These are phyloP conservation scores for Drosophila trapezifrons DNA, from an alignment of 1,140 invertebrate genomes.

Conservation along the genomic window DNA sequence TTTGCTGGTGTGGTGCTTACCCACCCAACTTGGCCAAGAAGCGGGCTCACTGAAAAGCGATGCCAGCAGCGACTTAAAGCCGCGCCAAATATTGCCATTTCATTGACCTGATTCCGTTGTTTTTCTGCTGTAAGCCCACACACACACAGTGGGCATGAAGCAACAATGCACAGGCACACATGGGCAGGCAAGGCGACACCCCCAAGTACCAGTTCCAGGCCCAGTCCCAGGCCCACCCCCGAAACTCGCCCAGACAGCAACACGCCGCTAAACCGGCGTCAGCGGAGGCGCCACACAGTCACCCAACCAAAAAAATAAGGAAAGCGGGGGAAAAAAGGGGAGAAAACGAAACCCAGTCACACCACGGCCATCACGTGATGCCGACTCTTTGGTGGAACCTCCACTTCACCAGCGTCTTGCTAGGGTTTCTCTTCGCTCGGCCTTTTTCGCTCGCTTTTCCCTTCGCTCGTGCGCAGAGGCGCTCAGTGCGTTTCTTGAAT, in stretches of 20 bases:
- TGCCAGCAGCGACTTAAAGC: slow-evolving; percentile 63
- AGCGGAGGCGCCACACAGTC: slow-evolving; percentile 59
- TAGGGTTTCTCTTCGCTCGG: slow-evolving; percentile 68
- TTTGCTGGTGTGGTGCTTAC: not conserved
- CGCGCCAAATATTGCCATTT: slow-evolving; percentile 79
- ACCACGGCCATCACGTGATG: slow-evolving; percentile 68
- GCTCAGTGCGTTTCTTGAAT: slow-evolving; percentile 64
- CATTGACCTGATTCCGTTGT: slow-evolving; percentile 76
- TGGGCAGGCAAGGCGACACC: slow-evolving; percentile 66
- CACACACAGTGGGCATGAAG: slow-evolving; percentile 54
- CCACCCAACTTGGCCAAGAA: slow-evolving; percentile 15
- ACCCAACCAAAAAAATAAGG: not conserved
- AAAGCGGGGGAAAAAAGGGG: not conserved
- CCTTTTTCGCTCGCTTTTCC: slow-evolving; percentile 21
- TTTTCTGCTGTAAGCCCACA: slow-evolving; percentile 61
- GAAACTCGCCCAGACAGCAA: slow-evolving; percentile 42
- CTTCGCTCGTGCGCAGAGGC: slow-evolving; percentile 54
- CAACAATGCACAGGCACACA: slow-evolving; percentile 65
- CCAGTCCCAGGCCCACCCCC: slow-evolving; percentile 10
- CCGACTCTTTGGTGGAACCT: slow-evolving; percentile 20
- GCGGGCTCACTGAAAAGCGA: slow-evolving; percentile 57
- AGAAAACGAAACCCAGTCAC: slow-evolving; percentile 30
- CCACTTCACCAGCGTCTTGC: not conserved
- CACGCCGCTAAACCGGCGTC: slow-evolving; percentile 73
- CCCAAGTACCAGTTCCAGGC: not conserved